phyloP scores from a whole-genome alignment of 2,888 invertebrate genomes.

The Erebia palarica region DNA sequence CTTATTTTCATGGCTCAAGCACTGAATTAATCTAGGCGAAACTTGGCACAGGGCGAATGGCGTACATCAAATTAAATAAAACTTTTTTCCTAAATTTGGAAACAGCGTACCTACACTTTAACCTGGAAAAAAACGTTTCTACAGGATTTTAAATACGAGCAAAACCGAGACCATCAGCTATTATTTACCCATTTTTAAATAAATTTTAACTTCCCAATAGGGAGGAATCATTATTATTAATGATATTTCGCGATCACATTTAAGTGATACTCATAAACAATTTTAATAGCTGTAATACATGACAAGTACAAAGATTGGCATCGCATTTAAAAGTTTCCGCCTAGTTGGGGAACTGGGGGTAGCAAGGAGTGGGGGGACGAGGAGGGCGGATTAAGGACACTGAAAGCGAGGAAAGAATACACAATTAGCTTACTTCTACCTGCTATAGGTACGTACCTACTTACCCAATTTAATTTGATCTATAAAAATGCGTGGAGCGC shows the following conservation, averaged over 20 bases:
- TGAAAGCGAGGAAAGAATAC: slow-evolving; percentile 81
- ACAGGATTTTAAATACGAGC: too few relatives aligned
- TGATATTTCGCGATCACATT: slow-evolving; percentile 27
- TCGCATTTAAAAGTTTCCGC: slow-evolving; percentile 73
- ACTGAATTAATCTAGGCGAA: too few relatives aligned
- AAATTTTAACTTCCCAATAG: not conserved
- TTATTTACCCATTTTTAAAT: not conserved
- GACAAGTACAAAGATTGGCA: slow-evolving; percentile 43
- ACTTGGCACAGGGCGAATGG: too few relatives aligned
- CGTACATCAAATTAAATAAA: too few relatives aligned
- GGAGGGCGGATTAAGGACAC: slow-evolving; percentile 78
- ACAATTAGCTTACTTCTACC: slow-evolving; percentile 81
- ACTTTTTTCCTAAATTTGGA: too few relatives aligned
- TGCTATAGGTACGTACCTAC: slow-evolving; percentile 65
- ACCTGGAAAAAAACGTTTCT: too few relatives aligned
- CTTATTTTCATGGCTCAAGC: too few relatives aligned
- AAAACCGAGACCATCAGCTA: too few relatives aligned
- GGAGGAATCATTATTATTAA: slow-evolving; percentile 10
- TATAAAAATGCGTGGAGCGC: slow-evolving; percentile 37
- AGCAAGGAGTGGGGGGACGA: slow-evolving; percentile 51
- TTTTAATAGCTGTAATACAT: slow-evolving; percentile 41
- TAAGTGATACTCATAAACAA: slow-evolving; percentile 39
- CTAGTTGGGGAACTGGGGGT: slow-evolving; percentile 68
- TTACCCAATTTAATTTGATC: slow-evolving; percentile 61
- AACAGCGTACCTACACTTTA: too few relatives aligned